Conservation (phyloP, 2,888 invertebrate species). For the Drepana falcataria region DNA sequence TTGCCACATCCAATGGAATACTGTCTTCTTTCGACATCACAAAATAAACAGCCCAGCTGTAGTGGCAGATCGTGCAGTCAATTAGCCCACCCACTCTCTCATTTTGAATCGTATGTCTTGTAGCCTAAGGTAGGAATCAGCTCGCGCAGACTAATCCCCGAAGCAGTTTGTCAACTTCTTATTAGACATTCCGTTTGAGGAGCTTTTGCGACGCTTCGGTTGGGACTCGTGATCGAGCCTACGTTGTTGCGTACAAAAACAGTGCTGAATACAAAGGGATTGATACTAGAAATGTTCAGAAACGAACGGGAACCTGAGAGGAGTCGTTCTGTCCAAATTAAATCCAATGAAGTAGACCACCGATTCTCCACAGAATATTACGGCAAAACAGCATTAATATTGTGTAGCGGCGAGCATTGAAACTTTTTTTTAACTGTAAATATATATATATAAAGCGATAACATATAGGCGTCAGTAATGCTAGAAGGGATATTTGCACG, state of each 20-base stretch:
- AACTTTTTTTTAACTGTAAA: too few species aligned
- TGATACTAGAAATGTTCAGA: too few species aligned
- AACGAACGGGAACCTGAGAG: too few species aligned
- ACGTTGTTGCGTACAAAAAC: neutral
- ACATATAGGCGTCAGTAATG: too few species aligned
- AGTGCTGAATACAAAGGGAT: too few species aligned
- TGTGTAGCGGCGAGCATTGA: too few species aligned
- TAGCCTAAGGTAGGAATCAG: conserved; percentile 13
- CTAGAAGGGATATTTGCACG: too few species aligned
- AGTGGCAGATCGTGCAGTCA: conserved; percentile 28
- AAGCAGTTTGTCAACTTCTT: conserved; percentile 30
- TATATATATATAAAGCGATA: too few species aligned
- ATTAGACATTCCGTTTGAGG: conserved; percentile 36
- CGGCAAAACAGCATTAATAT: too few species aligned
- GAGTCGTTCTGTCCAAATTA: too few species aligned
- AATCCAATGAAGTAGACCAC: too few species aligned
- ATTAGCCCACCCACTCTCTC: conserved; percentile 18
- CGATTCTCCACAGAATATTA: too few species aligned
- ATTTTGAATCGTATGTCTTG: conserved; percentile 12
- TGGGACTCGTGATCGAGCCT: neutral
- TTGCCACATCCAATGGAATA: conserved; percentile 12
- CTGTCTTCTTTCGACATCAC: conserved; percentile 16
- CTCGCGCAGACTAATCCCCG: conserved; percentile 7
- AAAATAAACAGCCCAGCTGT: conserved; percentile 28
- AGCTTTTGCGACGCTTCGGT: conserved; percentile 14